phyloP scores from a whole-genome alignment of 2,113 vertebrate genomes.

The Upupa epops region DNA sequence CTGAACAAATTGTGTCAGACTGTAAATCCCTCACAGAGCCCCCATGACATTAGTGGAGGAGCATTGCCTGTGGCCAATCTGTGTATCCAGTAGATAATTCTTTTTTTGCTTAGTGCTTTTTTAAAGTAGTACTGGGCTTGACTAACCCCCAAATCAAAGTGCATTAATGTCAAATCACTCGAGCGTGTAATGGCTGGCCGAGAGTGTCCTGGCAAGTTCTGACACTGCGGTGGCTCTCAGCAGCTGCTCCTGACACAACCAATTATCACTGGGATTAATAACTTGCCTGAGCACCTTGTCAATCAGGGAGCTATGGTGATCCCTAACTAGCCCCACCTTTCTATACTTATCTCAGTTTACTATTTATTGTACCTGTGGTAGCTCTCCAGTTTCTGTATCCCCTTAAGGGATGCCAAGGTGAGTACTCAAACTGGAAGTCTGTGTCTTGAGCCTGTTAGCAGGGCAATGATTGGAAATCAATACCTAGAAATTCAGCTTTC shows the following conservation, averaged over 20 bases:
- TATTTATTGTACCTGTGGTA: not conserved
- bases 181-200: not conserved
- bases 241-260: slow-evolving; percentile 57
- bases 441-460: not conserved
- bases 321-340: not conserved
- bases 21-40: not conserved
- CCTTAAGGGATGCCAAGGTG: not conserved
- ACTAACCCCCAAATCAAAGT: slow-evolving; percentile 40
- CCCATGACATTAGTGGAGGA: not conserved
- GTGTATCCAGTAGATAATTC: slow-evolving; percentile 27
- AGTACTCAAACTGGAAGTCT: not conserved
- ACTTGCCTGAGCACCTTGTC: not conserved
- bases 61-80: slow-evolving; percentile 39
- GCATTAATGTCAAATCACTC: not conserved
- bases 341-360: not conserved
- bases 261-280: slow-evolving; percentile 12
- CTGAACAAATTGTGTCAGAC: slow-evolving; percentile 27
- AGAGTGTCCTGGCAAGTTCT: not conserved
- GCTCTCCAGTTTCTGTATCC: not conserved
- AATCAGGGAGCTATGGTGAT: not conserved
- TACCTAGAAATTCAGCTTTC: not conserved
- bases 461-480: not conserved
- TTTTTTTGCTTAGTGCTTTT: slow-evolving; percentile 4
- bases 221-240: not conserved
- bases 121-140: slow-evolving; percentile 8